Evolutionary conservation across 2,113 vertebrate genomes (phyloP), one percentile per base, ranked within the genome.

Genomic region (Thamnophis sirtalis): DNA sequence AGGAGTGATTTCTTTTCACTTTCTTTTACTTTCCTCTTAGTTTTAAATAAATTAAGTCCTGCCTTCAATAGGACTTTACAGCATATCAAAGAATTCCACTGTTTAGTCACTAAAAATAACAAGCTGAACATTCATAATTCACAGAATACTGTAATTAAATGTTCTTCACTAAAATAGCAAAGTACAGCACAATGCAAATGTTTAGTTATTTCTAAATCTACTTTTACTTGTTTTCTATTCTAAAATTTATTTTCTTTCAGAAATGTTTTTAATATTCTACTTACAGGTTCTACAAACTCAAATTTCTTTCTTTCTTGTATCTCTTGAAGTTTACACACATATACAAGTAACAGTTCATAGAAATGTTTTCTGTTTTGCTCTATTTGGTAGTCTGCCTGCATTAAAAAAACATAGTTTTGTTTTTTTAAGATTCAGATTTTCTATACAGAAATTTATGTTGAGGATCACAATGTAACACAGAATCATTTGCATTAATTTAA

Each of bases 291-390:
- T 95, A 99, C 99, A 93, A 99, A 99, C 92, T 99, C 99, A 96
- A 99, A 99, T 96, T 99, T 99, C 97, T 99, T 99, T 91, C 99
- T 97, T 95, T 99, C 99, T 95, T 99, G 99, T 95, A 99, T 99
- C 95, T 99, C 99, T 97, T 99, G 99, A 92, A 99, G 95, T 94
- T 98, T 99, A 96, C 98, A 99, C 1, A 99, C 98, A 0, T 99
- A 99, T 93, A 99, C 98, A 0, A 99, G 98, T 56, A 99, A 99
- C 92, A 99, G 97, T 93, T 99, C 99, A 89, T 99, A 99, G 95
- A 99, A 99, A 97, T 98, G 98, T 92, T 98, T 98, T 92, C 98
- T 98, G 56, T 98, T 98, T 92, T 95, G 96, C 93, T 99, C 99
- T 96, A 99, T 98, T 95, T 98, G 98, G 93, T 90, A 63, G 94